A percentile compares a stretch with the other conserved stretches of the same genome.
Evolutionary conservation across 2,113 vertebrate species (phyloP).

Genomic region (Pollachius pollachius): DNA sequence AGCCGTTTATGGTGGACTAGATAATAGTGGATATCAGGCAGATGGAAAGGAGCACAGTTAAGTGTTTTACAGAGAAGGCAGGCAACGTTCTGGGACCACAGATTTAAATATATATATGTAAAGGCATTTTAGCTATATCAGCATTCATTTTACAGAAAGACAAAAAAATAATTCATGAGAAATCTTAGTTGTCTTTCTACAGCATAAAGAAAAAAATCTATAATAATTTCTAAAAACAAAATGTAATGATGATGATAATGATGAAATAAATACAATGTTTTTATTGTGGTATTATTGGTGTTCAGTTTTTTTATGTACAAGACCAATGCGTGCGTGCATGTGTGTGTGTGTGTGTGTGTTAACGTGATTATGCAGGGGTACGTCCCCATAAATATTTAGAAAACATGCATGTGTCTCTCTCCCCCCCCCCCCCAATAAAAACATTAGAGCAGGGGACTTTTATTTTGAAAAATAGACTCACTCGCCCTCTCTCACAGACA

Average conservation of each 20-base stretch:
- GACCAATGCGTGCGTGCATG: constrained; percentile 38
- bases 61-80: constrained; percentile 14
- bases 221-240: constrained; percentile 64
- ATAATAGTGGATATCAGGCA: constrained; percentile 33
- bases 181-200: constrained; percentile 69
- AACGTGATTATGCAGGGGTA: constrained; percentile 8
- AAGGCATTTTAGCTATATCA: constrained; percentile 61
- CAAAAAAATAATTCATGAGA: constrained; percentile 53
- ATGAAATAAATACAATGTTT: constrained; percentile 58
- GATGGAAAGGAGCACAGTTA: constrained; percentile 33
- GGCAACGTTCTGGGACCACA: constrained; percentile 18
- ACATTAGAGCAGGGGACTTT: no score
- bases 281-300: constrained; percentile 65
- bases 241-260: constrained; percentile 3
- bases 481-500: no score
- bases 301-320: constrained; percentile 68
- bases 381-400: no score
- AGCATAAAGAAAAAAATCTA: constrained; percentile 64
- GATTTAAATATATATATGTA: constrained; percentile 29
- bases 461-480: no score
- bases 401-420: no score
- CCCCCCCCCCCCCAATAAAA: no score
- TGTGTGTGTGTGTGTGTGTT: constrained; percentile 26
- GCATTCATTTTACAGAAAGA: constrained; percentile 63
- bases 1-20: constrained; percentile 30